A percentile compares a stretch with the other conserved stretches of the same genome.
These are phyloP conservation scores for Sclerurus mexicanus DNA, from an alignment of 2,113 vertebrate species.

Conservation along the genomic window DNA sequence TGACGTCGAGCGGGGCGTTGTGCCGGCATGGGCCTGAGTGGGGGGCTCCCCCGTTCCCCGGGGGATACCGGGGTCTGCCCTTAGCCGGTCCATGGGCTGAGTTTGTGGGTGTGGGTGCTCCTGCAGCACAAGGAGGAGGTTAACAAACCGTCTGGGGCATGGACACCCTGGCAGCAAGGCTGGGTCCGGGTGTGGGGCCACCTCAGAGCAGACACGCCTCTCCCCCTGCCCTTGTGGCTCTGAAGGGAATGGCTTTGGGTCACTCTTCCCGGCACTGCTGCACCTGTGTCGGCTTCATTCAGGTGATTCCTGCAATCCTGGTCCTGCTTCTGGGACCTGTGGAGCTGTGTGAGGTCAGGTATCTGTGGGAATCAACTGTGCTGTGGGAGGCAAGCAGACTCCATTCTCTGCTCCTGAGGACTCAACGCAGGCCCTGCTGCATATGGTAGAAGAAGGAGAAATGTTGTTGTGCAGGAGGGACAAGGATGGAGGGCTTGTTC, in stretches of 20 bases:
- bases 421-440: neutral
- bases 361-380: neutral
- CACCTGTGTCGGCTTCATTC: rapidly evolving
- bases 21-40: rapidly evolving
- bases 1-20: neutral
- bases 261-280: rapidly evolving
- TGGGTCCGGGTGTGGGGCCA: neutral
- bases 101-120: rapidly evolving
- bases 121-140: rapidly evolving
- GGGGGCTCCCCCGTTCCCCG: neutral
- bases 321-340: neutral
- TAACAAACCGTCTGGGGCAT: rapidly evolving
- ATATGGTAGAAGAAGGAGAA: rapidly evolving
- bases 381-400: neutral
- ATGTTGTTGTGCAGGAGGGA: neutral
- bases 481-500: neutral
- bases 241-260: neutral
- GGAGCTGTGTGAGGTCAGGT: rapidly evolving
- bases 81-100: rapidly evolving
- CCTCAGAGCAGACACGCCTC: rapidly evolving
- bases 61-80: neutral
- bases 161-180: rapidly evolving
- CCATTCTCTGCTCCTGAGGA: rapidly evolving
- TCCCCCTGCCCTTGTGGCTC: rapidly evolving
- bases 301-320: rapidly evolving